These are phyloP conservation scores for Lycaon pictus DNA, from an alignment of 2,113 vertebrate species.

Conservation along the genomic window DNA sequence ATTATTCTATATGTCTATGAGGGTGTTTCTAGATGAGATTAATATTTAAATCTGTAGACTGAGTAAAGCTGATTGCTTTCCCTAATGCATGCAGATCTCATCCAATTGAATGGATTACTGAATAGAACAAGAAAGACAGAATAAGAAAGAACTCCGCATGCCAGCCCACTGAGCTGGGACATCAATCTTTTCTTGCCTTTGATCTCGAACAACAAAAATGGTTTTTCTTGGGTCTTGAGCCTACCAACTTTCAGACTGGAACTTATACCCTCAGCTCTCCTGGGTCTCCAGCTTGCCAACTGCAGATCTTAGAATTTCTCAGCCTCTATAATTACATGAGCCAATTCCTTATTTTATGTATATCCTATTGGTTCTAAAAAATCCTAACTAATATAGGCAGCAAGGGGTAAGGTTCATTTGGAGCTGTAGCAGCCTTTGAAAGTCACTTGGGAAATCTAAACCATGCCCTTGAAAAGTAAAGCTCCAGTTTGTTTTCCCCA, in stretches of 20 bases:
- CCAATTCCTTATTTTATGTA: background rate
- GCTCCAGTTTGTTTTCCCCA: constrained; percentile 71
- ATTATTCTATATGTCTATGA: constrained; percentile 26
- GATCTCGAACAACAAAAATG: background rate
- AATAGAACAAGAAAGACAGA: constrained; percentile 42
- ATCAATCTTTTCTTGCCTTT: constrained; percentile 21
- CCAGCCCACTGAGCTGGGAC: background rate
- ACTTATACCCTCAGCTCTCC: background rate
- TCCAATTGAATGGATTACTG: background rate
- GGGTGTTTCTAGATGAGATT: constrained; percentile 49
- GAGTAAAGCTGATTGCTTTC: background rate
- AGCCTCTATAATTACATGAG: constrained; percentile 28
- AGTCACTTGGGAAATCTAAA: constrained; percentile 61
- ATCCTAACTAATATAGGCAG: constrained; percentile 41
- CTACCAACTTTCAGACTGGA: background rate
- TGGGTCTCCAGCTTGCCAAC: constrained; percentile 6
- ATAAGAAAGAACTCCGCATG: background rate
- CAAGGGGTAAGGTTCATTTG: constrained; percentile 43
- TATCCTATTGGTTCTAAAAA: constrained; percentile 44
- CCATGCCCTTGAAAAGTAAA: constrained; percentile 55
- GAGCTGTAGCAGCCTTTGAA: constrained; percentile 53
- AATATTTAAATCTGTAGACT: background rate
- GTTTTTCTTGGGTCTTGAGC: constrained; percentile 11
- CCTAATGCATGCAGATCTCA: background rate
- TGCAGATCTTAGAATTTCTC: constrained; percentile 14